phyloP scores from a whole-genome alignment of 2,113 vertebrate species.

The Psilopogon haemacephalus region DNA sequence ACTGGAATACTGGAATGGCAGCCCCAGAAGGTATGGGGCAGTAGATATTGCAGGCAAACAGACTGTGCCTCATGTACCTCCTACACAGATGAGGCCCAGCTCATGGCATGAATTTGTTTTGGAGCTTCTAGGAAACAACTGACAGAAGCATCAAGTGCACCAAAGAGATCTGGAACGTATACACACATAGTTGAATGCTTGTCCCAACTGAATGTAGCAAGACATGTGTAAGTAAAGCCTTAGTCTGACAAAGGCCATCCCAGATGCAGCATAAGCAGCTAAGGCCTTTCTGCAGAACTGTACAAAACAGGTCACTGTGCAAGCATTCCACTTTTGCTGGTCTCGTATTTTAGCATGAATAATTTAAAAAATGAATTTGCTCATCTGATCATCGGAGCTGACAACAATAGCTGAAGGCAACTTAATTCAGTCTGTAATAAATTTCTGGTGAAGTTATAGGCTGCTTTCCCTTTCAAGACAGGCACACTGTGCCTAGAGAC shows the following conservation, averaged over 20 bases:
- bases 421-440: neutral
- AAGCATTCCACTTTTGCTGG: neutral
- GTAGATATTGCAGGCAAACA: neutral
- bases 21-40: neutral
- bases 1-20: rapidly evolving
- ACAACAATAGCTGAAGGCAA: neutral
- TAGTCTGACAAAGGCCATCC: neutral
- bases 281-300: neutral
- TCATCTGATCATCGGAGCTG: neutral
- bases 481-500: rapidly evolving
- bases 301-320: neutral
- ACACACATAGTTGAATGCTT: rapidly evolving
- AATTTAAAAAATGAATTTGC: neutral
- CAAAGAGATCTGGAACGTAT: neutral
- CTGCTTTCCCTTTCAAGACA: neutral
- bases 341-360: neutral
- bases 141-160: neutral
- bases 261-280: neutral
- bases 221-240: neutral
- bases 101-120: rapidly evolving
- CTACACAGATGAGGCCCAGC: neutral
- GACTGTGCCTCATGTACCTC: neutral
- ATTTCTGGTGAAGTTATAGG: neutral
- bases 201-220: neutral
- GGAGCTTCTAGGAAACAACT: neutral